These are phyloP conservation scores for Arremon brunneinucha DNA, from an alignment of 2,797 vertebrate genomes.

Conservation along the genomic window DNA sequence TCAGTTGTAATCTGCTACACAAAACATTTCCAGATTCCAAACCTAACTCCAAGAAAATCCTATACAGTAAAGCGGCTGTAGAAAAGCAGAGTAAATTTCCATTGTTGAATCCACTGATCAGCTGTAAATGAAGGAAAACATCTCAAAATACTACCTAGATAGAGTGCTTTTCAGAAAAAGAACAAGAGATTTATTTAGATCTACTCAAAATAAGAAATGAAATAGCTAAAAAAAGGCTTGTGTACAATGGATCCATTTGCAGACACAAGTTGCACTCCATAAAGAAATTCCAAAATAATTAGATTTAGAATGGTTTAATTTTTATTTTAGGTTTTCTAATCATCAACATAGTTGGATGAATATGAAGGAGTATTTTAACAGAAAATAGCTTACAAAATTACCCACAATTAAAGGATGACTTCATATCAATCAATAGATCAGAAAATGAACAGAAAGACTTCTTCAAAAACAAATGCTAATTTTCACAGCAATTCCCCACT, in stretches of 20 bases:
- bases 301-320: neutral
- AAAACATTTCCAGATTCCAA: neutral
- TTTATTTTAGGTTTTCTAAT: neutral
- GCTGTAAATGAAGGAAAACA: neutral
- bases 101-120: neutral
- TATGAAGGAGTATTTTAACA: neutral
- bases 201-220: neutral
- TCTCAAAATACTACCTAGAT: neutral
- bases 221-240: neutral
- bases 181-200: neutral
- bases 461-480: slow-evolving; percentile 20
- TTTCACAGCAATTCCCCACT: neutral
- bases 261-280: neutral
- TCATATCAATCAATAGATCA: slow-evolving; percentile 15
- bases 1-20: neutral
- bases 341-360: neutral
- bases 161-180: neutral
- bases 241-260: neutral
- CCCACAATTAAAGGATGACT: neutral
- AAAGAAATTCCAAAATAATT: neutral
- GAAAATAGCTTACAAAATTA: neutral
- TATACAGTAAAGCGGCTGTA: neutral
- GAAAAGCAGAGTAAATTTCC: neutral
- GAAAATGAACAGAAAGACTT: neutral
- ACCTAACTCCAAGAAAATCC: neutral